Evolutionary conservation across 2,888 invertebrate species (phyloP), one percentile per base, ranked within the genome.

Genomic region (Idaea biselata): DNA sequence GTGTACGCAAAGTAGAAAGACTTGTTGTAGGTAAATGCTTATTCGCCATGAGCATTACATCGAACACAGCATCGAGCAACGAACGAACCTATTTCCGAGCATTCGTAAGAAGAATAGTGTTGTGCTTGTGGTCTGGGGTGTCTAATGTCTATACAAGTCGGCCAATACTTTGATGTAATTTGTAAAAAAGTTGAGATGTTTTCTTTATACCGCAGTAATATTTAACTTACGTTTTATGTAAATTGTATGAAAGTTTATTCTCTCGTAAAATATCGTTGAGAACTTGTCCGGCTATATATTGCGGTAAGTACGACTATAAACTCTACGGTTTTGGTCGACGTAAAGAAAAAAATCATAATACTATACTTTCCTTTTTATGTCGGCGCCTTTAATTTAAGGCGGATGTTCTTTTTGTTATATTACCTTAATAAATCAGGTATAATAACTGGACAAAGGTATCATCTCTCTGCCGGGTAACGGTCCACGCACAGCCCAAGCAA

Each of bases 251-350:
- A 44, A 44, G 44, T 44, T 44, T 44, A 44, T 44, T 44, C 7
- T 44, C 44, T 44, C 44, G 44, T 44, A 44, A 44, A 44, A 44
- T 44, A 44, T 44, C 44, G 44, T 44, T 44, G 44, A 44, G 44
- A 44, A 44, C 44, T 44, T 44, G 44, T 44, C 44, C 44, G 14
- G 44, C 44, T 44, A 44, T 44, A 44, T 44, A 44, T 44, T 8
- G 44, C 14, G 44, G 44, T 8, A 44, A 44, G 44, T 44, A 44
- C 11, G 44, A 44, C 8, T 44, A 44, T 44, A 44, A 44, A 44
- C 44, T 44, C 44, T 44, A 44, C 3, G 44, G 44, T 44, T 44
- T 44, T 14, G 14, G 44, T 44, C 14, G 11, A 44, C 44, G 44
- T 44, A 44, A 44, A 44, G 44, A 44, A 44, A 44, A n/a, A 44